phyloP scores from a whole-genome alignment of 2,113 vertebrate genomes.

The Prietella phreatophila region DNA sequence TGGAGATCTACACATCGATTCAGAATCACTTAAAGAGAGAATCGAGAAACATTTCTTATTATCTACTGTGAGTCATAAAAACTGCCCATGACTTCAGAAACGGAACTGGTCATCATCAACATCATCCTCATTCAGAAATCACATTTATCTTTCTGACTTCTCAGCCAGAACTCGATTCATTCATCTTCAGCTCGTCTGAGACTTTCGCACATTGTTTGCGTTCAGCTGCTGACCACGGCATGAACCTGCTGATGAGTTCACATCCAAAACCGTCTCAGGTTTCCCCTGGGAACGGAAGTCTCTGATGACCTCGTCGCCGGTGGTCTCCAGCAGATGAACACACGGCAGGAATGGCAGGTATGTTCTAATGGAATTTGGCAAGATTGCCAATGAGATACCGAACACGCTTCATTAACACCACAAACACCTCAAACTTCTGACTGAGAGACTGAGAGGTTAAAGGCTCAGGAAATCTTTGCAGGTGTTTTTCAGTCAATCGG shows the following conservation, averaged over 20 bases:
- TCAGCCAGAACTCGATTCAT: conserved; percentile 54
- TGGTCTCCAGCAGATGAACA: conserved; percentile 57
- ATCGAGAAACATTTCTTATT: neutral
- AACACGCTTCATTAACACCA: conserved; percentile 71
- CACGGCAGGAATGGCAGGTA: conserved; percentile 64
- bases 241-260: conserved; percentile 50
- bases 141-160: conserved; percentile 46
- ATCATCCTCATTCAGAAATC: conserved; percentile 56
- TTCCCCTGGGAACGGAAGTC: conserved; percentile 48
- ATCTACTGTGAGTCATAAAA: neutral
- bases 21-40: neutral
- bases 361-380: conserved; percentile 53
- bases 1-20: neutral
- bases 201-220: neutral
- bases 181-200: conserved; percentile 42
- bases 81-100: neutral
- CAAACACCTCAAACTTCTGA: conserved; percentile 66
- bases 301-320: conserved; percentile 35
- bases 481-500: too few species aligned
- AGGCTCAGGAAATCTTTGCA: too few species aligned
- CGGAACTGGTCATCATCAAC: neutral
- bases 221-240: conserved; percentile 56
- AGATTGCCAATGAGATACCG: conserved; percentile 32
- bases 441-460: too few species aligned
- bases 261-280: conserved; percentile 53